phyloP scores from a whole-genome alignment of 1,140 invertebrate species.

The Pseudoatta argentina region DNA sequence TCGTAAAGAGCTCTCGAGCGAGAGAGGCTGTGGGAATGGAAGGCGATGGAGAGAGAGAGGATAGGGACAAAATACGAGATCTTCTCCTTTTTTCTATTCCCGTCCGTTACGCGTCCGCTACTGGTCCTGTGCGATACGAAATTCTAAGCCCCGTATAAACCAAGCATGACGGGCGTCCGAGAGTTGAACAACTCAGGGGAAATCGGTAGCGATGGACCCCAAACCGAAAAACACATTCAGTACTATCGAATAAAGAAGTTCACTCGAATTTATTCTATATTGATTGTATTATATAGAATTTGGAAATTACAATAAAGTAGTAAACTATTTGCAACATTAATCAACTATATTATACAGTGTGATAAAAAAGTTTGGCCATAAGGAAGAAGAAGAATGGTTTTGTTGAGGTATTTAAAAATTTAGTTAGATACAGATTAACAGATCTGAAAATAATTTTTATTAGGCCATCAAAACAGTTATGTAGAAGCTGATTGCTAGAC shows the following conservation, averaged over 20 bases:
- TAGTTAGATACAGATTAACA: too few relatives aligned
- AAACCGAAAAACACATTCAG: not conserved
- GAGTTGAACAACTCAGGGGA: not conserved
- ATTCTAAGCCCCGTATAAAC: slow-evolving; percentile 50
- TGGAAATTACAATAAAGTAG: not conserved
- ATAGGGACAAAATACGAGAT: not conserved
- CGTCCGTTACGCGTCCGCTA: slow-evolving; percentile 28
- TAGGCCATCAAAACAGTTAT: too few relatives aligned
- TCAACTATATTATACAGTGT: not conserved
- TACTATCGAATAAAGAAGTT: not conserved
- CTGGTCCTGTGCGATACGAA: slow-evolving; percentile 39
- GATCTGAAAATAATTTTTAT: too few relatives aligned
- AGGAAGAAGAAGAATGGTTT: too few relatives aligned
- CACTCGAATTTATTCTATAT: not conserved
- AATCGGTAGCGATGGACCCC: not conserved
- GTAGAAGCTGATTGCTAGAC: too few relatives aligned
- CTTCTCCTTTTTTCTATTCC: slow-evolving; percentile 27
- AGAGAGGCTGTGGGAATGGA: slow-evolving; percentile 35
- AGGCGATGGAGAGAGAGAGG: slow-evolving; percentile 21
- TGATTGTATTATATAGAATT: not conserved
- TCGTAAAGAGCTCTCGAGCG: slow-evolving; percentile 62
- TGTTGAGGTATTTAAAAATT: too few relatives aligned
- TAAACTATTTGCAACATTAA: not conserved
- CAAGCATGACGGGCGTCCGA: not conserved
- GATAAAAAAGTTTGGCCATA: too few relatives aligned